Conservation (phyloP, 2,113 vertebrate species). For the Lampris megalopsis region DNA sequence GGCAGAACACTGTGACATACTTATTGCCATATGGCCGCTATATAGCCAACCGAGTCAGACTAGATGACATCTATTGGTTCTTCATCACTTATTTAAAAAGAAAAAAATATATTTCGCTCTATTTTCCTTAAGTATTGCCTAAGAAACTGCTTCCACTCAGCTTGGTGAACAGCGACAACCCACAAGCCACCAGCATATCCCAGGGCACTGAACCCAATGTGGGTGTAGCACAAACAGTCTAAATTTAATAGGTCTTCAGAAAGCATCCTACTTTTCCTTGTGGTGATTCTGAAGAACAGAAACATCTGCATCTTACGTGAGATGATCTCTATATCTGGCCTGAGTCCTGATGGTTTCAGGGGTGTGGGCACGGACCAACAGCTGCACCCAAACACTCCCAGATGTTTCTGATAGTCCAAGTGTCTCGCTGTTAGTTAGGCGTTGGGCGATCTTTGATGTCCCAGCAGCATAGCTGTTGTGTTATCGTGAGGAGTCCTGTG, state of each 20-base stretch:
- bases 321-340: conserved; percentile 78
- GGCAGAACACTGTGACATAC: conserved; percentile 16
- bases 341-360: conserved; percentile 63
- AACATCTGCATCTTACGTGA: conserved; percentile 83
- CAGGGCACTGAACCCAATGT: conserved; percentile 55
- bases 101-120: conserved; percentile 10
- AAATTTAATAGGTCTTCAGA: conserved; percentile 74
- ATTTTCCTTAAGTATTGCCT: conserved; percentile 46
- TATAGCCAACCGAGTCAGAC: conserved; percentile 32
- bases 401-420: conserved; percentile 79
- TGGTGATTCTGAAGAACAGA: conserved; percentile 55
- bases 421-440: conserved; percentile 79
- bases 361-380: conserved; percentile 75
- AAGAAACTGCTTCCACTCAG: conserved; percentile 65
- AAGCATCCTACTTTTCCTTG: conserved; percentile 58
- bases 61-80: conserved; percentile 45
- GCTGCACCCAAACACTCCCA: conserved; percentile 78
- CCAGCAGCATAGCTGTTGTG: conserved; percentile 57
- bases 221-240: conserved; percentile 72
- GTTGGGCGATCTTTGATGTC: conserved; percentile 78
- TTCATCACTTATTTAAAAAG: conserved; percentile 31
- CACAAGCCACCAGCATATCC: conserved; percentile 61
- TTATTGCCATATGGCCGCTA: neutral
- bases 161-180: conserved; percentile 64
- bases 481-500: conserved; percentile 67